Evolutionary conservation across 37 sponge, comb jelly and placozoan genomes (phyloP).

Genomic region (Dysidea cf. avara): DNA sequence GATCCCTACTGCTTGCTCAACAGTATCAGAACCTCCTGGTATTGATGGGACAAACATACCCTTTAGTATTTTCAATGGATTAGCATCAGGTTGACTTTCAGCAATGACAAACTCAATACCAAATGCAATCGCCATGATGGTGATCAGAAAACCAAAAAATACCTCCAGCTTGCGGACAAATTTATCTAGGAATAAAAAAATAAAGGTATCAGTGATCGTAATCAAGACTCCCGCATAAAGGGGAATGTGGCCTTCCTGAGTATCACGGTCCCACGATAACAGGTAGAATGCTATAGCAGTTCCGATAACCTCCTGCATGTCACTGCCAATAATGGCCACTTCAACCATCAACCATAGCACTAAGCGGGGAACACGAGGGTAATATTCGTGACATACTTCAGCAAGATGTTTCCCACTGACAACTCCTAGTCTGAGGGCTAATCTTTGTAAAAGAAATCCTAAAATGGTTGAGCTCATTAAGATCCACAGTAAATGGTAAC

Average conservation of each 20-base stretch:
- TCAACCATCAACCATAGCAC: conserved; percentile 91
- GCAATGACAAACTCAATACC: conserved; percentile 60
- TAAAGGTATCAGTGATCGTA: conserved; percentile 84
- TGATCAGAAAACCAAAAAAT: conserved; percentile 85
- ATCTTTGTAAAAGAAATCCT: conserved; percentile 76
- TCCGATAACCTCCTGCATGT: conserved; percentile 89
- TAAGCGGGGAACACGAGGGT: conserved; percentile 74
- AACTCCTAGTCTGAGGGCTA: conserved; percentile 85
- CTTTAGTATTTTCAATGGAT: conserved; percentile 63
- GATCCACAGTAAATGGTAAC: conserved; percentile 90
- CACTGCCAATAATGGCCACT: conserved; percentile 94
- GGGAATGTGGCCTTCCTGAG: conserved; percentile 48
- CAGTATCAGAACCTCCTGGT: conserved; percentile 5
- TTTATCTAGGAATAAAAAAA: conserved; percentile 91
- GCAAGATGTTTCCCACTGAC: conserved; percentile 87
- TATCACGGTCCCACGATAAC: conserved; percentile 18
- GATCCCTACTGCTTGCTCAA: conserved; percentile 55
- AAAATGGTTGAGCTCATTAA: conserved; percentile 77
- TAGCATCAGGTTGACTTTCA: background rate
- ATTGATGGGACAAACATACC: conserved; percentile 72
- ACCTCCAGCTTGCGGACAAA: conserved; percentile 89
- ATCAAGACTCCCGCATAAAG: conserved; percentile 89
- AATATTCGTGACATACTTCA: conserved; percentile 76
- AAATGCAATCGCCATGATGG: conserved; percentile 90
- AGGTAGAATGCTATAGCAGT: conserved; percentile 76